Percentiles rank a stretch among this genome's conserved stretches.
phyloP scores from a whole-genome alignment of 2,797 vertebrate genomes.

The Smutsia temminckii region DNA sequence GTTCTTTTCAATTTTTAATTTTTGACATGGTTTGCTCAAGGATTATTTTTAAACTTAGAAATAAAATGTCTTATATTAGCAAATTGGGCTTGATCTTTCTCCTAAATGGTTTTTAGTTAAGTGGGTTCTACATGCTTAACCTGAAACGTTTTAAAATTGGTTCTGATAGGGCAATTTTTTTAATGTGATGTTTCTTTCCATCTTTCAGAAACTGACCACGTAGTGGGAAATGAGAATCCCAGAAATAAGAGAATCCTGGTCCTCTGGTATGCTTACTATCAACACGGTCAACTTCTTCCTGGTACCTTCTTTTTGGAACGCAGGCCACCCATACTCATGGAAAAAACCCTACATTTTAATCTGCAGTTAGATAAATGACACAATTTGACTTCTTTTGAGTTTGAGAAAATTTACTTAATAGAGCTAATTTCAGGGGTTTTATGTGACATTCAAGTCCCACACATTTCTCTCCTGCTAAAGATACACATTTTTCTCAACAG shows the following conservation, averaged over 20 bases:
- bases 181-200: not conserved
- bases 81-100: slow-evolving; percentile 69
- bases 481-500: slow-evolving; percentile 26
- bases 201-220: slow-evolving; percentile 49
- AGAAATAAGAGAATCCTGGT: not conserved
- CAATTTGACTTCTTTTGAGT: slow-evolving; percentile 61
- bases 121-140: slow-evolving; percentile 59
- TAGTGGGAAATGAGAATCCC: slow-evolving; percentile 29
- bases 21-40: slow-evolving; percentile 67
- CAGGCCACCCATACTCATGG: not conserved
- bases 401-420: slow-evolving; percentile 61
- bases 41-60: slow-evolving; percentile 54
- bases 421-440: slow-evolving; percentile 65
- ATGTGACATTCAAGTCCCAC: slow-evolving; percentile 8
- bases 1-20: slow-evolving; percentile 79
- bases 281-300: not conserved
- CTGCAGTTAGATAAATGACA: slow-evolving; percentile 64
- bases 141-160: slow-evolving; percentile 59
- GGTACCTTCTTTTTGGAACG: not conserved
- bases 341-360: slow-evolving; percentile 44
- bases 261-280: not conserved
- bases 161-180: not conserved
- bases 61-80: slow-evolving; percentile 58
- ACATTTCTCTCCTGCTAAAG: slow-evolving; percentile 32
- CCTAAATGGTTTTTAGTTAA: slow-evolving; percentile 70